A percentile compares a stretch with the other conserved stretches of the same genome.
These are phyloP conservation scores for Dromius quadrimaculatus DNA, from an alignment of 2,888 invertebrate species.

Conservation along the genomic window DNA sequence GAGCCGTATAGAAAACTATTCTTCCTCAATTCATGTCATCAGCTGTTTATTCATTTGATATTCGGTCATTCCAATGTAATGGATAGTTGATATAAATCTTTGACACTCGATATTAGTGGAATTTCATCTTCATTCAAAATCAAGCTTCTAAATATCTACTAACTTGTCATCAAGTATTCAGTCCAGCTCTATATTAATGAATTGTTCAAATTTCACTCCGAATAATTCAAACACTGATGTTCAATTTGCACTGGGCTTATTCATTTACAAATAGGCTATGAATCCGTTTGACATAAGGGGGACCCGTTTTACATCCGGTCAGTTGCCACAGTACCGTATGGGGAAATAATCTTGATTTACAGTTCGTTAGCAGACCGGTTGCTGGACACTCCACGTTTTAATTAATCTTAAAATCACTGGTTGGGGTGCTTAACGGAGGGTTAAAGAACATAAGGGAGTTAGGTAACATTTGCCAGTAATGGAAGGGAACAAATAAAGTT, in stretches of 20 bases:
- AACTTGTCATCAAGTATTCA: slow-evolving; percentile 16
- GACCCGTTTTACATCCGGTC: slow-evolving; percentile 13
- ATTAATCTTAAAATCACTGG: slow-evolving; percentile 47
- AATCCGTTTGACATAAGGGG: neutral
- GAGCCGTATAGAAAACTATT: no score
- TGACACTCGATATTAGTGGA: no score
- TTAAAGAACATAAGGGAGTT: slow-evolving; percentile 1
- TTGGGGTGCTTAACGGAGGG: slow-evolving; percentile 37
- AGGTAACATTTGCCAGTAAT: slow-evolving; percentile 5
- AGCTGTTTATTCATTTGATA: no score
- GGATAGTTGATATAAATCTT: no score
- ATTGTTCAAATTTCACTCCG: slow-evolving; percentile 24
- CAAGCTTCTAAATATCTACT: no score
- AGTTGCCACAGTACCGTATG: slow-evolving; percentile 16
- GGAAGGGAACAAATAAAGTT: neutral
- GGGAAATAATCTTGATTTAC: slow-evolving; percentile 49
- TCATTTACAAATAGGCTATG: slow-evolving; percentile 29
- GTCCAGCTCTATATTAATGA: no score
- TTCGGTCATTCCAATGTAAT: no score
- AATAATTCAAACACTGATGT: slow-evolving; percentile 31
- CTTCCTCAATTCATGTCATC: no score
- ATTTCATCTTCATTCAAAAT: no score
- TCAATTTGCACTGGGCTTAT: slow-evolving; percentile 13
- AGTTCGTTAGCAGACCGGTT: slow-evolving; percentile 41
- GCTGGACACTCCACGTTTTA: slow-evolving; percentile 41